Evolutionary conservation across 2,797 vertebrate genomes (phyloP), one percentile per base, ranked within the genome.

Genomic region (Chrysolophus pictus): DNA sequence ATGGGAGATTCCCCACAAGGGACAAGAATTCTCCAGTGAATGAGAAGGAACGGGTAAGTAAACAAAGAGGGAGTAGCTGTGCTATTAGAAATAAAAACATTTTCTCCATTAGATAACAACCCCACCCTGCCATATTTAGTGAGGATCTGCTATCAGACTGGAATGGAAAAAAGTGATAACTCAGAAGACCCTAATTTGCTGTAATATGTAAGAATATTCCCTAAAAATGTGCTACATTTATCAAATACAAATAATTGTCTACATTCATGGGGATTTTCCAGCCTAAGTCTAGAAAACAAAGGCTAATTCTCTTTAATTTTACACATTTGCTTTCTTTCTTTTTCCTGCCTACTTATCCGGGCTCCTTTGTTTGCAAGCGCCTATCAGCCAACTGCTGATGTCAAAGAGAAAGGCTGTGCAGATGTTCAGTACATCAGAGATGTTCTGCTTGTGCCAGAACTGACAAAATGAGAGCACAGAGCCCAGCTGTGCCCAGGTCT

Each of bases 401-500:
- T 92, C 87, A 92, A 89, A 86, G 44, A n/a, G 37, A 91, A 73
- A 23, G 90, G 80, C 78, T 74, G 75, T 76, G 83, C 60, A 87
- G 74, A 93, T 77, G 56, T 78, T 91, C n/a, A 69, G 42, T 46
- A 79, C 42, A 26, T 19, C 62, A 74, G 71, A 77, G 77, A 91
- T 87, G 72, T 21, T 88, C 74, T 87, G 37, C 53, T 76, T 64
- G 60, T 62, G 56, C 29, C 70, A 78, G 7, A 21, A 44, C 37
- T 68, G 77, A 84, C 68, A 71, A 68, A 81, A 39, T 2, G 31
- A 1, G 39, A 64, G 19, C 62, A 55, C 35, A 68, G 47, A 69
- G 55, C 19, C 9, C 29, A 71, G 65, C 23, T 41, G 22, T 6
- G 47, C 53, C 90, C 58, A 49, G 26, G 41, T 59, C 71, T 76